Conservation (phyloP, 2,888 invertebrate species). For the Drosophila colorata region DNA sequence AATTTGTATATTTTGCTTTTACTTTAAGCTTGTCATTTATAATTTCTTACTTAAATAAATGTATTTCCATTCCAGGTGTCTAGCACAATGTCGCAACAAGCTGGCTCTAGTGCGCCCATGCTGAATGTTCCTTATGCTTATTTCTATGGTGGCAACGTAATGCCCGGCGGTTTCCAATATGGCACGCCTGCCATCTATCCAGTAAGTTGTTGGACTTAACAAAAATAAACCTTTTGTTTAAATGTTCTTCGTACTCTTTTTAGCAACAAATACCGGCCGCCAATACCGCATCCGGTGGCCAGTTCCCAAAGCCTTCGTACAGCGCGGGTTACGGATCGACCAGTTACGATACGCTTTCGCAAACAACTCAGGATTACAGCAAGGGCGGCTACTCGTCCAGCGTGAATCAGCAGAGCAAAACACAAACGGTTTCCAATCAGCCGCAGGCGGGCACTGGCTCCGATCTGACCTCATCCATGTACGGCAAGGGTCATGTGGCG, state of each 20-base stretch:
- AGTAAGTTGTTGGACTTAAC: constrained; percentile 85
- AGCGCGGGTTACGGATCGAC: constrained; percentile 88
- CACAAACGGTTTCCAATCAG: constrained; percentile 86
- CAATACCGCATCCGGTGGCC: constrained; percentile 90
- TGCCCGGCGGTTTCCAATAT: constrained; percentile 90
- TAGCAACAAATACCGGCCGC: constrained; percentile 90
- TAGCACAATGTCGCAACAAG: constrained; percentile 90
- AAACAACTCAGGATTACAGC: constrained; percentile 85
- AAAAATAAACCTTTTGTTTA: background rate
- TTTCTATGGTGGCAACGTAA: constrained; percentile 89
- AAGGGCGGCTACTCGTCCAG: constrained; percentile 85
- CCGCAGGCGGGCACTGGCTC: constrained; percentile 87
- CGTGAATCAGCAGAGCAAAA: constrained; percentile 85
- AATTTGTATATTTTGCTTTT: too few species aligned
- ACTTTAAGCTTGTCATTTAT: too few species aligned
- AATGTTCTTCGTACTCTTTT: background rate
- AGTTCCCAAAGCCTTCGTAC: constrained; percentile 89
- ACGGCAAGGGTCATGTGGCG: constrained; percentile 94
- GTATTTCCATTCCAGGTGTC: constrained; percentile 86
- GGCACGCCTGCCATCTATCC: constrained; percentile 89
- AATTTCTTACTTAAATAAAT: background rate
- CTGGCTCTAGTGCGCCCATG: constrained; percentile 85
- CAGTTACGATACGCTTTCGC: constrained; percentile 87
- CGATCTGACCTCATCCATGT: constrained; percentile 93
- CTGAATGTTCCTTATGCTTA: constrained; percentile 86